A percentile compares a stretch with the other conserved stretches of the same genome.
phyloP scores from a whole-genome alignment of 2,797 vertebrate species.

The Danio aesculapii region DNA sequence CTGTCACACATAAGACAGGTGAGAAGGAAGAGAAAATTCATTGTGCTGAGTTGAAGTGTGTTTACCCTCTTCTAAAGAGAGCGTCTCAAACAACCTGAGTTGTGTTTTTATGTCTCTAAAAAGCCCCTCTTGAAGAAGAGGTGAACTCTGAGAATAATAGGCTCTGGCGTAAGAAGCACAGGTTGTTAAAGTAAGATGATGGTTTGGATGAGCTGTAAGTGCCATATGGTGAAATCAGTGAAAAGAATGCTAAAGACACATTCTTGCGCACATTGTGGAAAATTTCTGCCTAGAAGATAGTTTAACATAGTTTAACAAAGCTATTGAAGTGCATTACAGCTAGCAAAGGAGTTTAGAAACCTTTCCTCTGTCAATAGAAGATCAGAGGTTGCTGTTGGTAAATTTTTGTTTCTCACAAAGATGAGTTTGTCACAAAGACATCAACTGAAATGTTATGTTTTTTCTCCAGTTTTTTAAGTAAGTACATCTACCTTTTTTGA shows the following conservation, averaged over 20 bases:
- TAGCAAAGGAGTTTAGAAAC: not conserved
- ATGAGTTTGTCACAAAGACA: not conserved
- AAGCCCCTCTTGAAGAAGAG: conserved; percentile 45
- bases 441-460: not conserved
- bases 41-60: conserved; percentile 31
- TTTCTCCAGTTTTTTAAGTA: too few species aligned
- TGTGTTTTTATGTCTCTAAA: conserved; percentile 24
- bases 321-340: not conserved
- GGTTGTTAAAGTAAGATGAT: conserved; percentile 16
- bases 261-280: not conserved
- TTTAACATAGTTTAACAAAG: not conserved
- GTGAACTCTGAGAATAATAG: conserved; percentile 44
- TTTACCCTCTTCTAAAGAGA: conserved; percentile 26
- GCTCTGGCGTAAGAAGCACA: conserved; percentile 37
- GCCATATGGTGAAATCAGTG: conserved; percentile 10
- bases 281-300: not conserved
- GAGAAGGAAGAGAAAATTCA: not conserved
- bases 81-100: conserved; percentile 1
- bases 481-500: too few species aligned
- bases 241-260: not conserved
- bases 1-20: not conserved
- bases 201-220: not conserved
- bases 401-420: not conserved
- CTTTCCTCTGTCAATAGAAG: not conserved
- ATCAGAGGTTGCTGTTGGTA: not conserved